Evolutionary conservation across 2,797 vertebrate genomes (phyloP).

Genomic region (Urocyon cinereoargenteus): DNA sequence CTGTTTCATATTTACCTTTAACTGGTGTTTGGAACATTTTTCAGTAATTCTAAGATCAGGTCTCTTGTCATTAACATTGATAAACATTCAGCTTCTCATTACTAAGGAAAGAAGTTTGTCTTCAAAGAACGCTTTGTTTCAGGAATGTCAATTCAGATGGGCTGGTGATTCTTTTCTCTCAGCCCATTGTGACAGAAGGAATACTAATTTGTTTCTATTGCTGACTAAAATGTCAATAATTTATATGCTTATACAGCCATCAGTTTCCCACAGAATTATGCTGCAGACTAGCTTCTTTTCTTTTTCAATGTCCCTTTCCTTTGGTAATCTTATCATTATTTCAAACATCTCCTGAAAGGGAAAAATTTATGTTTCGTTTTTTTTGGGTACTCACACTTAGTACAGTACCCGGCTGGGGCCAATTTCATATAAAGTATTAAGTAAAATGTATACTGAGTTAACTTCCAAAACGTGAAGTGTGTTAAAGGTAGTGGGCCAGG

Average conservation of each 20-base stretch:
- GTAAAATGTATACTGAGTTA: background rate
- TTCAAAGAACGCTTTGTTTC: background rate
- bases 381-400: background rate
- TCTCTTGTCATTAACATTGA: background rate
- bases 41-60: background rate
- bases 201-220: background rate
- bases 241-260: background rate
- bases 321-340: background rate
- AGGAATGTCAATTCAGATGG: background rate
- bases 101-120: background rate
- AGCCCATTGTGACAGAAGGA: background rate
- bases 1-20: background rate
- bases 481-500: background rate
- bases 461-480: background rate
- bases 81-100: background rate
- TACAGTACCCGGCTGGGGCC: background rate
- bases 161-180: background rate
- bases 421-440: background rate
- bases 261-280: background rate
- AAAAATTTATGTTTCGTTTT: background rate
- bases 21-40: background rate
- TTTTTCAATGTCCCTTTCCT: background rate
- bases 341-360: background rate
- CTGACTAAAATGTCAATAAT: background rate
- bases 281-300: background rate